phyloP scores from a whole-genome alignment of 2,113 vertebrate genomes.

The Phainopepla nitens region DNA sequence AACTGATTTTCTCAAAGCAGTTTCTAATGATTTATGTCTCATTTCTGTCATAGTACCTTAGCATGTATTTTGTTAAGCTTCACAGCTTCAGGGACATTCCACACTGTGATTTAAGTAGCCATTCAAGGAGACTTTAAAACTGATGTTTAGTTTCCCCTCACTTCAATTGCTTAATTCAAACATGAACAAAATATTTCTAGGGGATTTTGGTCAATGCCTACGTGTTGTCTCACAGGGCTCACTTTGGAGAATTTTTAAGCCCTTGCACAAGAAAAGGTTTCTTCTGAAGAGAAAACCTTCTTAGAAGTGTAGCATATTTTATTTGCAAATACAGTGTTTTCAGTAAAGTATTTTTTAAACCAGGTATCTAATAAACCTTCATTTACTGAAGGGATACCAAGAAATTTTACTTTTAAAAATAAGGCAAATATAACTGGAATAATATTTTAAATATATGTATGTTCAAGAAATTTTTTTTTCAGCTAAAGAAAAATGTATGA shows the following conservation, averaged over 20 bases:
- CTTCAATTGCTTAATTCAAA: neutral
- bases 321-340: neutral
- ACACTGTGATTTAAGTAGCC: neutral
- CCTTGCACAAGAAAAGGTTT: neutral
- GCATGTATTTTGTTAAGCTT: neutral
- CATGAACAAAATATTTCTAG: neutral
- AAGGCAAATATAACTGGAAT: neutral
- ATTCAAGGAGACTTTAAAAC: neutral
- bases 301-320: neutral
- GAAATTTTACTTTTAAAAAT: neutral
- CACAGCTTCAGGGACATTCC: neutral
- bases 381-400: neutral
- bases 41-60: neutral
- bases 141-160: neutral
- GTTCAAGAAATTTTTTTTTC: neutral
- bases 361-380: neutral
- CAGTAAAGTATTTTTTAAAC: neutral
- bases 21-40: neutral
- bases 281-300: neutral
- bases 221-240: rapidly evolving
- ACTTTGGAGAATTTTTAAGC: neutral
- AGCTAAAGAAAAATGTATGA: neutral
- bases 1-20: neutral
- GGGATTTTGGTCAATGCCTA: neutral
- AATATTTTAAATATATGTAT: neutral